Evolutionary conservation across 2,113 vertebrate species (phyloP).

Genomic region (Ageneiosus marmoratus): DNA sequence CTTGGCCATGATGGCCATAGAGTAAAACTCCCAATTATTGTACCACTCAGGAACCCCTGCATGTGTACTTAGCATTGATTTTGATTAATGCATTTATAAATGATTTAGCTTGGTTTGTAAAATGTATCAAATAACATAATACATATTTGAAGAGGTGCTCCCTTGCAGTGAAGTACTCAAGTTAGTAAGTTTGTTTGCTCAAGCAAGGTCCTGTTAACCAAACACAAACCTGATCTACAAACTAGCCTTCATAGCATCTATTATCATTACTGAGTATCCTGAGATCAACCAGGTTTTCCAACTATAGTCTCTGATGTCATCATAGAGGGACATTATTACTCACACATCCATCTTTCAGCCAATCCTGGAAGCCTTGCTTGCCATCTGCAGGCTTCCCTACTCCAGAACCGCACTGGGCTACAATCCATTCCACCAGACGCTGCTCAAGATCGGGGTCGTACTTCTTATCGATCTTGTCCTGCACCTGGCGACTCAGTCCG

Average conservation of each 20-base stretch:
- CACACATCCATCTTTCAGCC: slow-evolving; percentile 95
- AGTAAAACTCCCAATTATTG: not conserved
- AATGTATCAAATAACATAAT: not conserved
- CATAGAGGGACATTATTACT: slow-evolving; percentile 63
- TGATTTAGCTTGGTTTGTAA: not conserved
- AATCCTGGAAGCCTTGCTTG: slow-evolving; percentile 90
- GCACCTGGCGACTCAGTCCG: slow-evolving; percentile 91
- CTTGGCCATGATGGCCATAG: not conserved
- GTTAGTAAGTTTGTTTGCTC: not conserved
- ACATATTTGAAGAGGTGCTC: not conserved
- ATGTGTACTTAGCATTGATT: not conserved
- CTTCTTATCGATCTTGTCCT: slow-evolving; percentile 96
- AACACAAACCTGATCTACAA: not conserved
- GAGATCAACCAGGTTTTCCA: not conserved
- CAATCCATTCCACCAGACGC: slow-evolving; percentile 91
- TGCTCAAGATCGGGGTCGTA: slow-evolving; percentile 91
- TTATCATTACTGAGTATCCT: not conserved
- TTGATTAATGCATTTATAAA: not conserved
- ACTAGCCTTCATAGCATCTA: not conserved
- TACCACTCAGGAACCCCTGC: not conserved
- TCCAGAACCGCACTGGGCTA: slow-evolving; percentile 78
- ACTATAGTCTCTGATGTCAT: not conserved
- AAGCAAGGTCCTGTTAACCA: not conserved
- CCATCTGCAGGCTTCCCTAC: slow-evolving; percentile 84
- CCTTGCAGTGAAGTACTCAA: not conserved